These are phyloP conservation scores for Heliopora coerulea DNA, from an alignment of 92 coral and sea anemone species.

Conservation along the genomic window DNA sequence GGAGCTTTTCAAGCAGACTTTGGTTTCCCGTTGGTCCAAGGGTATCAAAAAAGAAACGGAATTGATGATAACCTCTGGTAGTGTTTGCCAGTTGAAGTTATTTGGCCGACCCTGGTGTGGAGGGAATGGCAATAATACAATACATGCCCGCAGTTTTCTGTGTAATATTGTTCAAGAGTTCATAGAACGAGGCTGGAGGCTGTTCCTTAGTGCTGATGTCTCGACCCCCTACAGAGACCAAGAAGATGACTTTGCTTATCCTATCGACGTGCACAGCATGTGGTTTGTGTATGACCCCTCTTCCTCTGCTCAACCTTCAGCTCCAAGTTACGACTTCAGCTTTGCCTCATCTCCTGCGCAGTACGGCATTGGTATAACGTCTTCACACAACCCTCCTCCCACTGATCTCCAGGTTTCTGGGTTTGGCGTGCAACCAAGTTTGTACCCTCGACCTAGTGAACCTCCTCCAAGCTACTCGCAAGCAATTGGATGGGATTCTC, in stretches of 20 bases:
- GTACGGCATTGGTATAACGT: conserved; percentile 1
- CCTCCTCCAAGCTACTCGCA: not conserved
- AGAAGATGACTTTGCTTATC: conserved; percentile 50
- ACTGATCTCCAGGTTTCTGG: not conserved
- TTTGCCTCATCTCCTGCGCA: conserved; percentile 8
- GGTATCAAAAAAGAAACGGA: conserved; percentile 8
- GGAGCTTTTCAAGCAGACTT: conserved; percentile 4
- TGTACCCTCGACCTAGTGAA: not conserved
- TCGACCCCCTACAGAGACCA: conserved; percentile 60
- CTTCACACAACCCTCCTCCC: conserved; percentile 8
- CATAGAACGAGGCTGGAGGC: conserved; percentile 32
- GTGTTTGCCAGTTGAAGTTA: not conserved
- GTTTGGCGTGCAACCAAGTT: not conserved
- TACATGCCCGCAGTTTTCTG: conserved; percentile 43
- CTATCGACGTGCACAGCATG: conserved; percentile 65
- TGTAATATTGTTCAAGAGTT: conserved; percentile 49
- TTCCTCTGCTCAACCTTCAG: not conserved
- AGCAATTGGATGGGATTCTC: not conserved
- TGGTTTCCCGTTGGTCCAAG: conserved; percentile 13
- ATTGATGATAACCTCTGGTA: not conserved
- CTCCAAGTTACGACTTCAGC: conserved; percentile 22
- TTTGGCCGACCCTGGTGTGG: not conserved
- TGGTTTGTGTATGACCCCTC: conserved; percentile 54
- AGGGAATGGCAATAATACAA: not conserved
- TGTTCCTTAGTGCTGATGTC: conserved; percentile 51